Evolutionary conservation across 1,140 invertebrate genomes (phyloP).

Genomic region (Microplitis mediator): DNA sequence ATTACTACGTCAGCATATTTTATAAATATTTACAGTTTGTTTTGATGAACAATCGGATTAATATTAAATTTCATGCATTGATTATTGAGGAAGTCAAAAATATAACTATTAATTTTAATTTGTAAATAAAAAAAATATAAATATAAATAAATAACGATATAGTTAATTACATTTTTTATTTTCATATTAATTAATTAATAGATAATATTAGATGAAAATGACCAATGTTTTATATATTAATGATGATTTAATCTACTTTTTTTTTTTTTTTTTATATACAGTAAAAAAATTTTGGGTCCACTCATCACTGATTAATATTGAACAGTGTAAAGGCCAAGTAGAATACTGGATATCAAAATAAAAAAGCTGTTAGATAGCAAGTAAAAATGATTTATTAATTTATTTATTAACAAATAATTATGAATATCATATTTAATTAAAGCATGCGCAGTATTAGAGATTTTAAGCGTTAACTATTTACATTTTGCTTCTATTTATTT

Average conservation of each 20-base stretch:
- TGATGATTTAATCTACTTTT: not conserved
- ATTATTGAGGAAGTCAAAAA: too few relatives aligned
- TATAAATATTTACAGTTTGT: too few relatives aligned
- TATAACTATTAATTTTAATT: too few relatives aligned
- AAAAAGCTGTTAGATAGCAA: constrained; percentile 3
- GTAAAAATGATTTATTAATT: not conserved
- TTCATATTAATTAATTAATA: not conserved
- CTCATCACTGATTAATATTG: constrained; percentile 44
- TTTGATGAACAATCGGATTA: too few relatives aligned
- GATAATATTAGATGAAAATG: constrained; percentile 6
- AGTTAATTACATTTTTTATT: not conserved
- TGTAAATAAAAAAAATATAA: not conserved
- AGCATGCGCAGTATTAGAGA: too few relatives aligned
- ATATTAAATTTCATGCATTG: too few relatives aligned
- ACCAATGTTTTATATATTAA: not conserved
- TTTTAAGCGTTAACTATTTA: too few relatives aligned
- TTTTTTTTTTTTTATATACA: constrained; percentile 22
- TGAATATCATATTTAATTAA: too few relatives aligned
- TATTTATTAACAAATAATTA: too few relatives aligned
- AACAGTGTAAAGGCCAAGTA: constrained; percentile 43
- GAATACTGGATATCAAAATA: constrained; percentile 52
- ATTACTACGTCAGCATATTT: not conserved
- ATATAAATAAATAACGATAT: not conserved
- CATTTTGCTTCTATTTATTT: too few relatives aligned
- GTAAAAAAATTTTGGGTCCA: constrained; percentile 24